Conservation (phyloP, 2,113 vertebrate genomes). For the Thamnophis sirtalis region DNA sequence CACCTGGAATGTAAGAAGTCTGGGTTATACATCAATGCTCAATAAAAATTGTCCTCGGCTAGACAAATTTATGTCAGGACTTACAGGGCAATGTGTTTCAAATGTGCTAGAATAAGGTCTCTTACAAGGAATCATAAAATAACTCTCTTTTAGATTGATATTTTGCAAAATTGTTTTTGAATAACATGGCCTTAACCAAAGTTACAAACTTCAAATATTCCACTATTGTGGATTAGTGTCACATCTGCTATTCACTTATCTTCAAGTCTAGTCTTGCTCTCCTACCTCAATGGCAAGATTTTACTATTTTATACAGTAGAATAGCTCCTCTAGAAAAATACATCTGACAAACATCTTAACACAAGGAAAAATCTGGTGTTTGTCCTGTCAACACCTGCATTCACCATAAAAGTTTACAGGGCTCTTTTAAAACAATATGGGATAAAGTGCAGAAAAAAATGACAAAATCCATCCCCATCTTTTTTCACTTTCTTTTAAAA, state of each 20-base stretch:
- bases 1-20: constrained; percentile 76
- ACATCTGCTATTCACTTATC: neutral
- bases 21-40: neutral
- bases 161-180: neutral
- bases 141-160: neutral
- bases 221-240: neutral
- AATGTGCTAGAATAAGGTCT: neutral
- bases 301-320: neutral
- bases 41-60: neutral
- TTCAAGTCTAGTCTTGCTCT: neutral
- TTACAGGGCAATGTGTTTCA: neutral
- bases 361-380: neutral
- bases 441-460: neutral
- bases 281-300: neutral
- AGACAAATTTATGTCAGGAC: neutral
- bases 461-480: neutral
- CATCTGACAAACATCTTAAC: neutral
- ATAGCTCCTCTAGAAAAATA: neutral
- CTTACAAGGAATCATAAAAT: neutral
- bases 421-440: neutral
- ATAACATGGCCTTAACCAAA: neutral
- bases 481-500: neutral
- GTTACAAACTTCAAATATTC: neutral
- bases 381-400: neutral
- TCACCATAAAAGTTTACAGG: neutral